A percentile compares a stretch with the other conserved stretches of the same genome.
Evolutionary conservation across 30 jellyfish, hydroid and myxozoan genomes (phyloP).

Genomic region (Hydractinia echinata): DNA sequence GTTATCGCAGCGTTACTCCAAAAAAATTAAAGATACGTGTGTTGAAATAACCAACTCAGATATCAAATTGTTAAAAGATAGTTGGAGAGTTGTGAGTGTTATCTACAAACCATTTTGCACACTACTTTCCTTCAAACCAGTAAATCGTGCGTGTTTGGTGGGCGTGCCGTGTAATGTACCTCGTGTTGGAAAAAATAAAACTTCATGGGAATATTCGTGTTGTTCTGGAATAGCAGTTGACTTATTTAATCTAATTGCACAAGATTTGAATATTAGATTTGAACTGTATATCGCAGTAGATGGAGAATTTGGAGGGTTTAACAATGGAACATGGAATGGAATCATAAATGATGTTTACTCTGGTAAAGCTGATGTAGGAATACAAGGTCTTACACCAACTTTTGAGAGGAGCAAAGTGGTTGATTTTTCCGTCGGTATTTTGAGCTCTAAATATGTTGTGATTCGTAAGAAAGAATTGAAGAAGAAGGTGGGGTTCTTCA

Average conservation of each 20-base stretch:
- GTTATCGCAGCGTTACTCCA: too few species aligned
- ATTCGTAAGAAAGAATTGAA: background rate
- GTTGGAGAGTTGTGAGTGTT: too few species aligned
- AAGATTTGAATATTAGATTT: background rate
- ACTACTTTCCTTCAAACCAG: too few species aligned
- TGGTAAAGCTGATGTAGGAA: conserved; percentile 13
- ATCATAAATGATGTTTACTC: conserved; percentile 1
- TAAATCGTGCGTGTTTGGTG: too few species aligned
- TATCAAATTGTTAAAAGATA: too few species aligned
- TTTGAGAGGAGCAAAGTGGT: background rate
- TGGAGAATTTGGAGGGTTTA: conserved; percentile 17
- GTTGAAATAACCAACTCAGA: too few species aligned
- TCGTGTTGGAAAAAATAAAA: background rate
- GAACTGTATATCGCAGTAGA: conserved; percentile 5
- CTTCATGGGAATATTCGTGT: background rate
- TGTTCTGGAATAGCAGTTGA: conserved; percentile 8
- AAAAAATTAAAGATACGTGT: too few species aligned
- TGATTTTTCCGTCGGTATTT: background rate
- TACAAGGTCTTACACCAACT: conserved; percentile 12
- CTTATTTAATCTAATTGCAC: background rate
- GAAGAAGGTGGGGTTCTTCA: background rate
- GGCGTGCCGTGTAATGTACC: too few species aligned
- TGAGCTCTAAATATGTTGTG: conserved; percentile 5
- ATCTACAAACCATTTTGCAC: too few species aligned
- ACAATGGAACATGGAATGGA: conserved; percentile 9